phyloP scores from a whole-genome alignment of 2,888 invertebrate genomes.

The Mesorhabditis spiculigera region DNA sequence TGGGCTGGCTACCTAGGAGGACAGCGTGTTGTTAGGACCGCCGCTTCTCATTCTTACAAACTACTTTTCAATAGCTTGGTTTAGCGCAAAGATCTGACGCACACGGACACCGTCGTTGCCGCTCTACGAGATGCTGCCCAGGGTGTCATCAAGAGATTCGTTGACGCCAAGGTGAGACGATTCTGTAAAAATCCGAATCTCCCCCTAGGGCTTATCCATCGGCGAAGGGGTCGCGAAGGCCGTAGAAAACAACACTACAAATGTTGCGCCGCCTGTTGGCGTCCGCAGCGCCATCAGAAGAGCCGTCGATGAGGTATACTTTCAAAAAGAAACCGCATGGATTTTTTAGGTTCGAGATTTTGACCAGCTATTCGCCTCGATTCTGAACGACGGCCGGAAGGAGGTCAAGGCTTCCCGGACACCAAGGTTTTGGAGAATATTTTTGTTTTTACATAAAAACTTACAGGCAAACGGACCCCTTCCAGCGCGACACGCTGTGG shows the following conservation, averaged over 20 bases:
- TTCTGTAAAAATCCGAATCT: too few relatives aligned
- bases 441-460: background rate
- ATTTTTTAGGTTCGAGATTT: background rate
- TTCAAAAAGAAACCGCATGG: conserved; percentile 66
- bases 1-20: too few relatives aligned
- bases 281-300: conserved; percentile 88
- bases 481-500: conserved; percentile 72
- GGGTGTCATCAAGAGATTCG: conserved; percentile 31
- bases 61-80: background rate
- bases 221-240: conserved; percentile 63
- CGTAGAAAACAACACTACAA: conserved; percentile 85
- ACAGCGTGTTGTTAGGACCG: too few relatives aligned
- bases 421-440: background rate
- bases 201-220: conserved; percentile 30
- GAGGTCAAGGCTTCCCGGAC: background rate
- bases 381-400: background rate
- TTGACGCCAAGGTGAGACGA: conserved; percentile 15
- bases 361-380: background rate
- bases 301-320: conserved; percentile 80
- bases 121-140: conserved; percentile 25
- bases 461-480: background rate
- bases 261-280: conserved; percentile 84
- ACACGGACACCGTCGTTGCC: conserved; percentile 1
- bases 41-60: too few relatives aligned
- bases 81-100: conserved; percentile 5